Evolutionary conservation across 2,797 vertebrate genomes (phyloP).

Genomic region (Gadopsis marmoratus): DNA sequence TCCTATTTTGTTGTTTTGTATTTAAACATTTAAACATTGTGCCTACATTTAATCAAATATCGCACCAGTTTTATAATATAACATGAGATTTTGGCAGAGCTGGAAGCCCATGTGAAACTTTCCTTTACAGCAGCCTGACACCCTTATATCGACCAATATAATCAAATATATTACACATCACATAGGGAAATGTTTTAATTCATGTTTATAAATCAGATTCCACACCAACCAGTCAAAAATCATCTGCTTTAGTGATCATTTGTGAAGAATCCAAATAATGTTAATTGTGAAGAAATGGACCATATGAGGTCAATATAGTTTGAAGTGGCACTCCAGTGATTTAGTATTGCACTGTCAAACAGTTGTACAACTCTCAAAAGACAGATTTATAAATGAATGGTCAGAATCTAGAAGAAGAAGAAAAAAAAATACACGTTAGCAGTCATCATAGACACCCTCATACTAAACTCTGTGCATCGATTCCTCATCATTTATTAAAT

Average conservation of each 20-base stretch:
- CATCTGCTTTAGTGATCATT: not conserved
- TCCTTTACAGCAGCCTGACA: not conserved
- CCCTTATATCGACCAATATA: not conserved
- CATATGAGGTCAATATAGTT: too few relatives aligned
- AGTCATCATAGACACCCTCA: too few relatives aligned
- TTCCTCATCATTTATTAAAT: too few relatives aligned
- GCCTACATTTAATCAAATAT: not conserved
- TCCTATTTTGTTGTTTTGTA: not conserved
- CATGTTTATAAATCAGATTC: not conserved
- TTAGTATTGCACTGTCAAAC: not conserved
- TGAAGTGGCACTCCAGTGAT: not conserved
- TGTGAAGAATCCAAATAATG: not conserved
- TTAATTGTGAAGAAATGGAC: too few relatives aligned
- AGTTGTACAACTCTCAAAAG: not conserved
- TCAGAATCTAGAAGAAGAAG: not conserved
- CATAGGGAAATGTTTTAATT: not conserved
- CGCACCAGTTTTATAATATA: not conserved
- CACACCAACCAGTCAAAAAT: not conserved
- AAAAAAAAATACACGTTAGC: too few relatives aligned
- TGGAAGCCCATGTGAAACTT: not conserved
- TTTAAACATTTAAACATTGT: not conserved
- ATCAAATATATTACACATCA: not conserved
- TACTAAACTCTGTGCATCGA: too few relatives aligned
- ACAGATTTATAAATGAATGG: too few relatives aligned
- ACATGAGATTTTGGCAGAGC: not conserved